Evolutionary conservation across 2,888 invertebrate genomes (phyloP).

Genomic region (Coenonympha glycerion): DNA sequence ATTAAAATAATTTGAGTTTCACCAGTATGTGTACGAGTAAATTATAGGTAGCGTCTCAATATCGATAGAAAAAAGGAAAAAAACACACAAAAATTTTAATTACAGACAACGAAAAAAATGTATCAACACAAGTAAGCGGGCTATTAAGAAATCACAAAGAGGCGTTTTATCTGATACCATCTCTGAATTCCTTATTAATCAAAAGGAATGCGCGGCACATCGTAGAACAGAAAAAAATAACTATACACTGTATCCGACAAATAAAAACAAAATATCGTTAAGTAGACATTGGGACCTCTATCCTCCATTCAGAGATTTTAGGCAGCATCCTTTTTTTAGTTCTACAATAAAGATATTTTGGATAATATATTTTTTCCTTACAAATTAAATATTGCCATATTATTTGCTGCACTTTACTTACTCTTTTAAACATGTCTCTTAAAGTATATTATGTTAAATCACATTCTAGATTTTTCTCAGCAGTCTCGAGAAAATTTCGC

Average conservation of each 20-base stretch:
- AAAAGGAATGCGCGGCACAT: conserved; percentile 61
- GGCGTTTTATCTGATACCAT: conserved; percentile 66
- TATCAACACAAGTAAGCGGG: conserved; percentile 46
- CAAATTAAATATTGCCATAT: too few relatives aligned
- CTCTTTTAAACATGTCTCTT: too few relatives aligned
- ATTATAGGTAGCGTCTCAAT: neutral
- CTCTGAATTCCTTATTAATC: conserved; percentile 53
- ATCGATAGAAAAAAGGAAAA: neutral
- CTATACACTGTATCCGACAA: conserved; percentile 55
- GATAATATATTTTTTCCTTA: too few relatives aligned
- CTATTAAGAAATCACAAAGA: conserved; percentile 64
- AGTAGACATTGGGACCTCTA: conserved; percentile 51
- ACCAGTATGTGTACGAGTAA: too few relatives aligned
- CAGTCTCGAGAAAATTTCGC: too few relatives aligned
- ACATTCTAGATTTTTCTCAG: too few relatives aligned
- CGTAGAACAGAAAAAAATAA: conserved; percentile 44
- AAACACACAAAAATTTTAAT: conserved; percentile 15
- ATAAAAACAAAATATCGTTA: conserved; percentile 71
- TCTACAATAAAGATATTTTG: too few relatives aligned
- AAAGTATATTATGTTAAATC: too few relatives aligned
- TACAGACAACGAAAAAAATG: conserved; percentile 35
- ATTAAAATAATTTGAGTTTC: too few relatives aligned
- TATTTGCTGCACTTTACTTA: too few relatives aligned
- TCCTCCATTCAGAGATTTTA: conserved; percentile 29
- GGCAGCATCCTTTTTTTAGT: neutral